Base-by-base conservation (phyloP, 2,797 vertebrate species). In the Petrocephalus sullivani region DNA sequence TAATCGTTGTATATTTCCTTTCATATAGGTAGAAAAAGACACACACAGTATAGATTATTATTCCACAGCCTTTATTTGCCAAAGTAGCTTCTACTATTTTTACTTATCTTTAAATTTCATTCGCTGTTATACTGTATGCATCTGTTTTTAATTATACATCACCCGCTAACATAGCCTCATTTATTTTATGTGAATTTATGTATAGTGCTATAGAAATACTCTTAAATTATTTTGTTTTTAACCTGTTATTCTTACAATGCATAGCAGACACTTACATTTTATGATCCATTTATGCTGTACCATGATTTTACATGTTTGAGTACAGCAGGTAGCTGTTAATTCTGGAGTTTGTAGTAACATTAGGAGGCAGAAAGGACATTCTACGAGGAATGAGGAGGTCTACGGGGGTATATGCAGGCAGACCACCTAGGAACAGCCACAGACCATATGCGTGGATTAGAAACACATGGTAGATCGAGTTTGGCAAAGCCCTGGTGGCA, bases 381-480 rank as follows among this genome's bases (percentile, higher is more conserved):
- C 53, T 78, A 75, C 41, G 71, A 46, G 37, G 37, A 46, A n/a
- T 78, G 16, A 78, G 71, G 71, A 78, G 71, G 71, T 78, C 78
- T 23, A 49, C 58, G 75, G 78, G 60, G 64, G 88, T 49, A 71
- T n/a, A 49, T 67, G 89, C 78, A 90, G 9, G 89, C 64, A 88
- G 92, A 94, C 91, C 92, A 93, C 91, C 91, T 88, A 90, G 88
- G 90, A 90, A 89, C 91, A 81, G 88, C 51, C 33, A 0, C 28
- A 64, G 64, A 89, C 87, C 87, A 56, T 54, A 58, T 28, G 57
- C 53, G 56, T 90, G 85, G 90, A 94, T 94, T 92, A 89, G 91
- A 94, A 94, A 92, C 94, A 94, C 90, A 94, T 93, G 92, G 64
- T 21, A 87, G 87, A 67, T 49, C 46, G 67, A 23, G 46, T 86